Conservation (phyloP, 2,888 invertebrate genomes). For the Oligia fasciuncula region DNA sequence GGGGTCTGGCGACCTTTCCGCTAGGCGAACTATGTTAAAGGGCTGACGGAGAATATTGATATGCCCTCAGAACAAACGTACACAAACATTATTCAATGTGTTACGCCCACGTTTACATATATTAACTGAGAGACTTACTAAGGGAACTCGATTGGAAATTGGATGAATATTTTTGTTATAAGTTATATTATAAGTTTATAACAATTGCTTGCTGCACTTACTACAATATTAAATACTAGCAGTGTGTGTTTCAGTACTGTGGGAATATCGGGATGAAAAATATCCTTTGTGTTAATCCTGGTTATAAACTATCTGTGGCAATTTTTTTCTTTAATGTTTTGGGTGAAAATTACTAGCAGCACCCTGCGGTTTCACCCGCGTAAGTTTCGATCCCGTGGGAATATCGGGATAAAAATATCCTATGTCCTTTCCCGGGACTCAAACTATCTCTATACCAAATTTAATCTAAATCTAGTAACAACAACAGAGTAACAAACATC, state of each 20-base stretch:
- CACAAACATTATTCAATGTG: conserved; percentile 72
- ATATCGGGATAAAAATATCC: too few species aligned
- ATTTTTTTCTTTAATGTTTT: too few species aligned
- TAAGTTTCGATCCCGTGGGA: too few species aligned
- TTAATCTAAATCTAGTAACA: too few species aligned
- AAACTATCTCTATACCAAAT: too few species aligned
- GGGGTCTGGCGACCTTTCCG: conserved; percentile 55
- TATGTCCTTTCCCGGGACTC: too few species aligned
- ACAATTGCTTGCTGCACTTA: background rate
- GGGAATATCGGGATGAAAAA: too few species aligned
- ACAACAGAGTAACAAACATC: too few species aligned
- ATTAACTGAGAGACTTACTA: conserved; percentile 52
- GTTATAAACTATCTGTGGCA: too few species aligned
- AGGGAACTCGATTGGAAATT: conserved; percentile 32
- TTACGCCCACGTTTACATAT: conserved; percentile 67
- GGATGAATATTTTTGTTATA: background rate
- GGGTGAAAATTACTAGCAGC: too few species aligned
- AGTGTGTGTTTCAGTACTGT: background rate
- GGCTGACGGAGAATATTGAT: conserved; percentile 67
- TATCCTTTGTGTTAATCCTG: too few species aligned
- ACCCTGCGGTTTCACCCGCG: background rate
- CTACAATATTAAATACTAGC: background rate
- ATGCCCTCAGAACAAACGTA: conserved; percentile 68
- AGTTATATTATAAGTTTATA: background rate
- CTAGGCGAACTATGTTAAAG: conserved; percentile 62